Evolutionary conservation across 2,113 vertebrate species (phyloP).

Genomic region (Gasterosteus nipponicus): DNA sequence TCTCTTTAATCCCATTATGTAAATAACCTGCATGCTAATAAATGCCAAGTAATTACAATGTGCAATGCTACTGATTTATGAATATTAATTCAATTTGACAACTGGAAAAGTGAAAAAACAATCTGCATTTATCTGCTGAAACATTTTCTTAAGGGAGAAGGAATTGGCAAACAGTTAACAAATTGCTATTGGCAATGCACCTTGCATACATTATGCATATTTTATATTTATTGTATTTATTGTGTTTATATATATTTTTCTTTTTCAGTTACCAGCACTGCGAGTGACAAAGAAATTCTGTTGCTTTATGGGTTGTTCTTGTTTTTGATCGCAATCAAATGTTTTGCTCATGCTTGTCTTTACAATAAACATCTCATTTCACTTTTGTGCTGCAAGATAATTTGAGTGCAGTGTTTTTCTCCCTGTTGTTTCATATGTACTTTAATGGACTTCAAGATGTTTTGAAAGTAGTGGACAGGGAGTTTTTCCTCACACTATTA

Average conservation of each 20-base stretch:
- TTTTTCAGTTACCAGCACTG: conserved; percentile 9
- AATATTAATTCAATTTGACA: conserved; percentile 49
- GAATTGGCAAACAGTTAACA: neutral
- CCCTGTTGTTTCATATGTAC: neutral
- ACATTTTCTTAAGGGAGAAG: conserved; percentile 24
- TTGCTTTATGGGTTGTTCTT: neutral
- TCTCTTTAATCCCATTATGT: conserved; percentile 16
- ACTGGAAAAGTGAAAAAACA: conserved; percentile 28
- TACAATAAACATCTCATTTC: neutral
- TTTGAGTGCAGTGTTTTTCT: neutral
- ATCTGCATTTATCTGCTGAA: conserved; percentile 33
- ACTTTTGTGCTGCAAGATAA: neutral
- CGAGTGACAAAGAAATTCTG: neutral
- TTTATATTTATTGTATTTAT: neutral
- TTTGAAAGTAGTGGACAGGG: neutral
- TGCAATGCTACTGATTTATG: conserved; percentile 49
- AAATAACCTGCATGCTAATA: conserved; percentile 33
- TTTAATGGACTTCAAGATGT: neutral
- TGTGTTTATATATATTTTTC: too few relatives aligned
- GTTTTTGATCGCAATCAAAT: neutral
- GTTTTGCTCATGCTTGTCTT: neutral
- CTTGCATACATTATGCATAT: neutral
- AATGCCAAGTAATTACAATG: conserved; percentile 56
- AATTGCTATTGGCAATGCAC: conserved; percentile 2
- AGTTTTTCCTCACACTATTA: conserved; percentile 8